Evolutionary conservation across 2,113 vertebrate genomes (phyloP), one percentile per base, ranked within the genome.

Genomic region (Epinephelus moara): DNA sequence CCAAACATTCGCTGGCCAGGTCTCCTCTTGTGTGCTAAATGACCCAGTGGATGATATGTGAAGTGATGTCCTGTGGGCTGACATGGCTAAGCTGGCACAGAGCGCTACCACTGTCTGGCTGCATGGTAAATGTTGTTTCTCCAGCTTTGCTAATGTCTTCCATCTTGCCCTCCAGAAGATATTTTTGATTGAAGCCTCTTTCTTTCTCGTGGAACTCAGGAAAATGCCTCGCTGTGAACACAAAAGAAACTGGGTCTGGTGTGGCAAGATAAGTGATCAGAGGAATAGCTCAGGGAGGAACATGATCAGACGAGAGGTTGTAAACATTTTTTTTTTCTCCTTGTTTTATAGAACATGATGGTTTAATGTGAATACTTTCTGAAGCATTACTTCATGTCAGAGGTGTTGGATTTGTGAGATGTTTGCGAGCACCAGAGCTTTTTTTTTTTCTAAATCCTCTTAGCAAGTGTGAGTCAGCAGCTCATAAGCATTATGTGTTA

Each of bases 231-330:
- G 49, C 21, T 40, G 61, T 85, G 47, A 81, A 81, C 42, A 87
- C 76, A 90, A 90, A 78, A 69, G 55, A 69, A 68, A 75, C 60
- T 45, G 69, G 40, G 64, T 89, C 90, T 90, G 86, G 40, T 82
- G 73, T 69, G 50, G 82, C 66, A 83, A 88, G 84, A 89, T 86
- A 92, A 88, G 81, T 82, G 71, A 89, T 73, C 76, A 59, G 80
- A 75, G 87, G 80, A 70, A 82, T 62, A 69, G 86, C 77, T 89
- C 47, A 75, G 70, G 60, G 81, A 88, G 62, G 75, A 76, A 79
- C 72, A 73, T 45, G 63, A 82, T 86, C 67, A 75, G 56, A 72
- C 50, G 2, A 49, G 53, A 21, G 72, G 19, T 60, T 79, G 70
- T 63, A 81, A 81, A 80, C 25, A 67, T 52, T 62, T 63, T 61